Percentiles rank a stretch among this genome's conserved stretches.
Conservation (phyloP, 2,888 invertebrate species). For the Selenia dentaria region DNA sequence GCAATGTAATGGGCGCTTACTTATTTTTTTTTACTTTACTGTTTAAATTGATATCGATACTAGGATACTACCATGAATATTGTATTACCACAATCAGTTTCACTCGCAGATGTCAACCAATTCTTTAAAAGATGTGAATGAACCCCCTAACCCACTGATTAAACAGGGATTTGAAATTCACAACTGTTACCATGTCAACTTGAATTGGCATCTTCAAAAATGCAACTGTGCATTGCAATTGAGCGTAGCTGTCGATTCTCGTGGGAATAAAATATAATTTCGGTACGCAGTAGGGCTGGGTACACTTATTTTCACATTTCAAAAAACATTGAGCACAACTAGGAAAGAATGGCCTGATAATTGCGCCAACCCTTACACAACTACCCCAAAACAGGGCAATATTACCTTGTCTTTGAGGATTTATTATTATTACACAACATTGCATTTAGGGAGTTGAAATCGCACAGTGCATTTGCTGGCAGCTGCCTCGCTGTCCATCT, state of each 20-base stretch:
- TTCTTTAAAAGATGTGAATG: background rate
- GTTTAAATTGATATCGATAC: too few species aligned
- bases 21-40: too few species aligned
- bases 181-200: conserved; percentile 22
- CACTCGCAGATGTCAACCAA: conserved; percentile 1
- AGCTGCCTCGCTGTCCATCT: conserved; percentile 62
- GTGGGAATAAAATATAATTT: conserved; percentile 28
- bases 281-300: conserved; percentile 18
- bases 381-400: conserved; percentile 50
- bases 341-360: conserved; percentile 59
- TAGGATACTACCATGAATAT: too few species aligned
- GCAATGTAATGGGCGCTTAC: too few species aligned
- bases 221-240: conserved; percentile 26
- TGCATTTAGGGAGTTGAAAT: conserved; percentile 70
- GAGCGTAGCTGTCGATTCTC: conserved; percentile 22
- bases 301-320: conserved; percentile 32
- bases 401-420: conserved; percentile 76
- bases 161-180: too few species aligned
- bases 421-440: conserved; percentile 79
- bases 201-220: conserved; percentile 27
- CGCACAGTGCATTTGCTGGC: conserved; percentile 68
- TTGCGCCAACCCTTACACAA: conserved; percentile 64
- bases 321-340: conserved; percentile 43
- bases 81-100: conserved; percentile 1
- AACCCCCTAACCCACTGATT: too few species aligned